Base-by-base conservation (phyloP, 2,797 vertebrate genomes). In the Mareca penelope region DNA sequence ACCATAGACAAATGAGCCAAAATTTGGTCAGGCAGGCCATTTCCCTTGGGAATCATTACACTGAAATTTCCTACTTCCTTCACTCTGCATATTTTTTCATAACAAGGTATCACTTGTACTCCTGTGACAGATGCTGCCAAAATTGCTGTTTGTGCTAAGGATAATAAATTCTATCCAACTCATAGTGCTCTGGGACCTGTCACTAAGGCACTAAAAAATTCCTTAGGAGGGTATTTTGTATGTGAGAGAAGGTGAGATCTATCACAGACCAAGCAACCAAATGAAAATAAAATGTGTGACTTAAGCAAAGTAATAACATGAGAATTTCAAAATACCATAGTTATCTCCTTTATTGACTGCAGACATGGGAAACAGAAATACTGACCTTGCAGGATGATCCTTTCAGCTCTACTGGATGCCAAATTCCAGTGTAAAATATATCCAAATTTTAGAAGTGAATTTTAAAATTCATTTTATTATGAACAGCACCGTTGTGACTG, bases 101-200 rank as follows among this genome's bases (percentile, higher is more conserved):
- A 72, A 53, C 21, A 88, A 65, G 26, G 1, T 61, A 85, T 70
- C 37, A 61, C 57, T 84, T 90, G 40, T 56, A 61, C 16, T 57
- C 31, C 71, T 79, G 60, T 63, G 71, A 91, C 59, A 90, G 67
- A 57, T 68, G 35, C 35, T 80, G 40, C 44, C 75, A 87, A 82
- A 94, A 82, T 22, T 61, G 33, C 31, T 87, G 39, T 73, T 94
- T 88, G 48, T 80, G 48, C 29, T 92, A 85, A 80, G 55, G 82
- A 37, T 57, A 87, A 80, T 80, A 78, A 93, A 78, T 87, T 78
- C 65, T 75, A 6, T 42, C 26, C 33, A 59, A 17, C 26, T 78
- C n/a, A 28, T 17, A 50, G 7, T 76, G 46, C 16, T 90, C n/a
- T 15, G 65, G 60, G 57, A 85, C 46, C 44, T 93, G 79, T 68